Evolutionary conservation across 2,888 invertebrate genomes (phyloP).

Genomic region (Deladenus siricidicola): DNA sequence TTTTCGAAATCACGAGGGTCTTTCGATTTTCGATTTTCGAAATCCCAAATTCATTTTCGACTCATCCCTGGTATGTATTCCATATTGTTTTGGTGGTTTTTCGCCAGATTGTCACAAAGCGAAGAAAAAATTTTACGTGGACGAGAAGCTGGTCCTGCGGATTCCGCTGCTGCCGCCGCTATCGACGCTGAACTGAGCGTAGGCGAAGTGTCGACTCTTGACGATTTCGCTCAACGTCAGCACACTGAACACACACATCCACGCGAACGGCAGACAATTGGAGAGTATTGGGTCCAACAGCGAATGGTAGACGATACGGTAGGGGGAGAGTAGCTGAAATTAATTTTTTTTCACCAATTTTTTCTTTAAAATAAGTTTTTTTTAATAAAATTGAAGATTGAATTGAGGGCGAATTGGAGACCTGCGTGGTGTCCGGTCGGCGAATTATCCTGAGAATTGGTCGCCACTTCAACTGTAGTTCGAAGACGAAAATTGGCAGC

Average conservation of each 20-base stretch:
- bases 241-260: conserved; percentile 48
- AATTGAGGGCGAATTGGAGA: too few species aligned
- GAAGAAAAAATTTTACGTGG: too few species aligned
- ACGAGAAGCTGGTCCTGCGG: conserved; percentile 3
- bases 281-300: conserved; percentile 47
- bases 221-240: conserved; percentile 48
- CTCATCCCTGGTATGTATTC: too few species aligned
- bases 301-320: conserved; percentile 49
- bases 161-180: conserved; percentile 7
- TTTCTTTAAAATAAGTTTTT: not conserved
- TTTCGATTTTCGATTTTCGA: too few species aligned
- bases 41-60: too few species aligned
- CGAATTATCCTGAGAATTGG: conserved; percentile 41
- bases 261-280: conserved; percentile 46
- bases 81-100: too few species aligned
- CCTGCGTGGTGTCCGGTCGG: conserved; percentile 44
- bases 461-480: conserved; percentile 39
- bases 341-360: not conserved
- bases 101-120: too few species aligned
- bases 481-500: conserved; percentile 44
- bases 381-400: conserved; percentile 1
- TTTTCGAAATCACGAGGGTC: too few species aligned
- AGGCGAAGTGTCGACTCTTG: conserved; percentile 38
- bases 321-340: conserved; percentile 43
- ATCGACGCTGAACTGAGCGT: conserved; percentile 28